Evolutionary conservation across 1,140 invertebrate species (phyloP).

Genomic region (Anastrepha obliqua): DNA sequence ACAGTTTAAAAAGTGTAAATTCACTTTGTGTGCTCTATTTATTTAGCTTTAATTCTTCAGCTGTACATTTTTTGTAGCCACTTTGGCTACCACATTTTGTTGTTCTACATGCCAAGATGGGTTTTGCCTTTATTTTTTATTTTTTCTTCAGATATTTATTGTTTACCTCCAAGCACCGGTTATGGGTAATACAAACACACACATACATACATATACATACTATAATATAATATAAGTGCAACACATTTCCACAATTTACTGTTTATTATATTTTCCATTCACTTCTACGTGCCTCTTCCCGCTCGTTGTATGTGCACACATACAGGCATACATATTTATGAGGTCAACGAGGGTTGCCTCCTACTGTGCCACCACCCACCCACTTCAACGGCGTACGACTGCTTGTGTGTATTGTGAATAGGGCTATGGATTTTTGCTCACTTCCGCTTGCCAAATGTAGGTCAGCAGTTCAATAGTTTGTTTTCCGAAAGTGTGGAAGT

Average conservation of each 20-base stretch:
- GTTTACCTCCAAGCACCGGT: slow-evolving; percentile 8
- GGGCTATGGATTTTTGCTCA: slow-evolving; percentile 44
- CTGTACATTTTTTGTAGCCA: neutral
- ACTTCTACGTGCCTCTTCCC: neutral
- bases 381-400: neutral
- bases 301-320: neutral
- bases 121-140: neutral
- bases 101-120: slow-evolving; percentile 31
- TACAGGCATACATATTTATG: slow-evolving; percentile 14
- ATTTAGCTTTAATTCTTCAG: neutral
- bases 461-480: slow-evolving; percentile 49
- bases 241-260: slow-evolving; percentile 33
- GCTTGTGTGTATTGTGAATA: neutral
- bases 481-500: neutral
- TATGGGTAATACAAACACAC: neutral
- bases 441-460: slow-evolving; percentile 30
- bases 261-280: neutral
- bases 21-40: neutral
- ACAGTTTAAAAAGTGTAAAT: neutral
- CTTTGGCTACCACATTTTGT: neutral
- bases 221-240: neutral
- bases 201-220: neutral
- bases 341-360: slow-evolving; percentile 44
- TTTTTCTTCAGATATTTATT: neutral
- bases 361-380: slow-evolving; percentile 1